Evolutionary conservation across 2,797 vertebrate genomes (phyloP), one percentile per base, ranked within the genome.

Genomic region (Helostoma temminkii): DNA sequence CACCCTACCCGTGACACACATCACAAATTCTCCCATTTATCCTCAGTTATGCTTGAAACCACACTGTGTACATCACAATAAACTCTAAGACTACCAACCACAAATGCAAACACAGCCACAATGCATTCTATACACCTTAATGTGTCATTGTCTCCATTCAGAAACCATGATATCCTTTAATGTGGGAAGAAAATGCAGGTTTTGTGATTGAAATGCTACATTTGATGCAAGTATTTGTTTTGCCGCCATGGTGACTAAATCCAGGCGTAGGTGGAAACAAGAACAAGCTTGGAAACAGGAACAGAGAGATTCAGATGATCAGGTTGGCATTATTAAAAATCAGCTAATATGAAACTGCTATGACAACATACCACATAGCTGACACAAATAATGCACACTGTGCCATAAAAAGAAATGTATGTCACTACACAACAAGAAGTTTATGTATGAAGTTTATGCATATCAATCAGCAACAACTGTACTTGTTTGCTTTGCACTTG

Each of bases 241-340:
- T 87, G 87, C 80, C 75, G 39, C 87, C 91, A 88, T 91, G 83
- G 89, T 32, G 88, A 92, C 86, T 63, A 74, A 81, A 82, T 54
- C 74, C 43, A 61, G 58, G 86, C 74, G 78, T 76, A 70, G 80
- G 82, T 75, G 62, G 82, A 60, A 75, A 77, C 75, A 71, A 78
- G 76, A 79, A 66, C 62, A 18, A 76, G 54, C 67, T 41, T 74
- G 66, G 73, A 86, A 80, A 75, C 63, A 52, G 60, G 84, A 70
- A 84, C 65, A 71, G 78, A 71, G 82, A 77, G 55, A 88, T 49
- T 64, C 34, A 61, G 55, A 52, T 63, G 58, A 87, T 88, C 65
- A 81, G 43, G 50, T 65, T 15, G 70, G 62, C 12, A 16, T 77
- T 83, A 80, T 58, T 63, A 65, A 71, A 53, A 69, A 18, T 11